Evolutionary conservation across 2,113 vertebrate species (phyloP).

Genomic region (Mesitornis unicolor): DNA sequence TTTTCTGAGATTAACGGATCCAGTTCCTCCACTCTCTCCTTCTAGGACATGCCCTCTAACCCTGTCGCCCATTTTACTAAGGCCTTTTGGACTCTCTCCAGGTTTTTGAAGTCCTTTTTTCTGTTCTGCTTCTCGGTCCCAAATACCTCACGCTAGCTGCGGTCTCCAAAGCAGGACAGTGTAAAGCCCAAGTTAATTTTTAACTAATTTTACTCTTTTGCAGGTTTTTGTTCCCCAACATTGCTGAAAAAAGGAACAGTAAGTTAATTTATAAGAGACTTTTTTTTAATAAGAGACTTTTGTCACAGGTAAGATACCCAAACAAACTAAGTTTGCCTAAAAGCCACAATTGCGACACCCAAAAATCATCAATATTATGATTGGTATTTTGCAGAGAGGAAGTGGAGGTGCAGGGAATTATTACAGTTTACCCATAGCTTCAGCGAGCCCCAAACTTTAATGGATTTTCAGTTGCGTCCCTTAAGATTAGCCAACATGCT

Average conservation of each 20-base stretch:
- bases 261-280: too few relatives aligned
- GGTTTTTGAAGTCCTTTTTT: constrained; percentile 37
- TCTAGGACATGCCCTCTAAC: constrained; percentile 66
- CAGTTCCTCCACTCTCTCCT: constrained; percentile 68
- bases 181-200: background rate
- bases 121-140: background rate
- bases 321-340: background rate
- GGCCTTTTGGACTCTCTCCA: constrained; percentile 55
- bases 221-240: background rate
- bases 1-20: background rate
- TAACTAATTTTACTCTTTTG: background rate
- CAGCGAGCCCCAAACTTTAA: constrained; percentile 6
- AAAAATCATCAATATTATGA: background rate
- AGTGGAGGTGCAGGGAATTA: background rate
- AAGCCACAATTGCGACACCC: background rate
- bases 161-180: background rate
- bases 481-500: constrained; percentile 12
- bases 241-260: background rate
- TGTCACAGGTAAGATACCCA: background rate
- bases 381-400: background rate
- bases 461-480: constrained; percentile 39
- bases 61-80: constrained; percentile 39
- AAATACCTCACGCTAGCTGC: background rate
- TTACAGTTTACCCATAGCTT: background rate
- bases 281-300: too few relatives aligned